A percentile compares a stretch with the other conserved stretches of the same genome.
phyloP scores from a whole-genome alignment of 1,140 invertebrate genomes.

The Hermatobates lingyangjiaoensis region DNA sequence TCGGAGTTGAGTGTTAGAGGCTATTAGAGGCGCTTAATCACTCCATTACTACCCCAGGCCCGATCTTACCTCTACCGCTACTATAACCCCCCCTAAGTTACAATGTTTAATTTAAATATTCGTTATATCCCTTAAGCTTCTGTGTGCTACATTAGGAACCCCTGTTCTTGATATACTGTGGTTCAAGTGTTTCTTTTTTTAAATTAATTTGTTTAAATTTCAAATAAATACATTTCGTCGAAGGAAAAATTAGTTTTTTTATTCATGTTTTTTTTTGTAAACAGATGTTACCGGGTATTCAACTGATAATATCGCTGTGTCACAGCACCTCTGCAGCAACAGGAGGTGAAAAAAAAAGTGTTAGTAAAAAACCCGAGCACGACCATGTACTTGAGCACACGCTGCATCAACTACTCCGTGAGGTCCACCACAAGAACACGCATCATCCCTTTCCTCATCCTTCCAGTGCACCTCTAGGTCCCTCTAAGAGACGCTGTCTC shows the following conservation, averaged over 20 bases:
- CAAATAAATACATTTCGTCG: background rate
- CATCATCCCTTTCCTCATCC: conserved; percentile 89
- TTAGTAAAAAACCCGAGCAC: conserved; percentile 53
- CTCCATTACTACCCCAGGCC: too few relatives aligned
- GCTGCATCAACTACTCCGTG: conserved; percentile 75
- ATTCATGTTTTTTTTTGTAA: conserved; percentile 15
- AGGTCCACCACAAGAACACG: conserved; percentile 80
- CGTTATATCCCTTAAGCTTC: too few relatives aligned
- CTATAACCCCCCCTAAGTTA: too few relatives aligned
- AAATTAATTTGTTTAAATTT: background rate
- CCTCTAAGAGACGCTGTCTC: conserved; percentile 69
- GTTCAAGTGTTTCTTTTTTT: background rate
- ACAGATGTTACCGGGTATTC: conserved; percentile 78
- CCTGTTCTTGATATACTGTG: too few relatives aligned
- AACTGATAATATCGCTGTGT: conserved; percentile 59
- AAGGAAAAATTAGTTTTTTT: too few relatives aligned
- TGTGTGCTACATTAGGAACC: too few relatives aligned
- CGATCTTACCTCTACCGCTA: too few relatives aligned
- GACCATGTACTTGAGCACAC: conserved; percentile 93
- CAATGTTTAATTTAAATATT: too few relatives aligned
- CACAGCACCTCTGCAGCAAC: conserved; percentile 45
- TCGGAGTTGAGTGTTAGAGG: too few relatives aligned
- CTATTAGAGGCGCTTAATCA: too few relatives aligned
- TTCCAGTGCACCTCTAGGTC: conserved; percentile 73
- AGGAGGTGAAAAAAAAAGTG: conserved; percentile 16